Conservation (phyloP, 2,888 invertebrate genomes). For the Hymenopus coronatus region DNA sequence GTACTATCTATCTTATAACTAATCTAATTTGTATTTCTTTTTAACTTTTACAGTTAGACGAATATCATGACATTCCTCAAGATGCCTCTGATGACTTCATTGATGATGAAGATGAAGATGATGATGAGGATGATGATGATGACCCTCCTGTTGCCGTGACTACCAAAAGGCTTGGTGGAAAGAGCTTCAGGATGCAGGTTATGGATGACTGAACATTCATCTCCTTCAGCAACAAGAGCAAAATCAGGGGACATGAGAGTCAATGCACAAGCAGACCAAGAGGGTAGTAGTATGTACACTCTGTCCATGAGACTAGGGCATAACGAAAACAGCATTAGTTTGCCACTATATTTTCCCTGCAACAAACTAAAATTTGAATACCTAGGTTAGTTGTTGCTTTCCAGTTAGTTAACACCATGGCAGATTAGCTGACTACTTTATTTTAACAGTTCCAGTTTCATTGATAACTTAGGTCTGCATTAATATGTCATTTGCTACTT, state of each 20-base stretch:
- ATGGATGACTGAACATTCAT: constrained; percentile 43
- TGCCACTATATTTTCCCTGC: not conserved
- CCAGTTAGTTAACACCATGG: not conserved
- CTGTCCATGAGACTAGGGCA: not conserved
- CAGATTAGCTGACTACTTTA: not conserved
- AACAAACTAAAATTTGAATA: not conserved
- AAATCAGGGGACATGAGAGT: not conserved
- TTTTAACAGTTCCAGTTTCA: not conserved
- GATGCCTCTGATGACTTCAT: constrained; percentile 44
- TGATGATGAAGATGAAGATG: constrained; percentile 50
- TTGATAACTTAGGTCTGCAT: not conserved
- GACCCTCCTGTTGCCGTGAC: constrained; percentile 44
- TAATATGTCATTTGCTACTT: not conserved
- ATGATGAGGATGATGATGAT: constrained; percentile 51
- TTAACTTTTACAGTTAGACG: constrained; percentile 44
- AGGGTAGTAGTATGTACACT: not conserved
- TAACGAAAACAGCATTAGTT: not conserved
- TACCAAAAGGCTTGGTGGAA: constrained; percentile 46
- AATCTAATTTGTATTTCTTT: constrained; percentile 34
- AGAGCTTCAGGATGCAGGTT: constrained; percentile 58
- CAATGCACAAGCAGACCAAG: not conserved
- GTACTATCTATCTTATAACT: not conserved
- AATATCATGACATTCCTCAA: constrained; percentile 50
- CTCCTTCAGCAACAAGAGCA: not conserved
- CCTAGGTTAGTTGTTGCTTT: not conserved